phyloP scores from a whole-genome alignment of 2,113 vertebrate genomes.

The Alethe castanea region DNA sequence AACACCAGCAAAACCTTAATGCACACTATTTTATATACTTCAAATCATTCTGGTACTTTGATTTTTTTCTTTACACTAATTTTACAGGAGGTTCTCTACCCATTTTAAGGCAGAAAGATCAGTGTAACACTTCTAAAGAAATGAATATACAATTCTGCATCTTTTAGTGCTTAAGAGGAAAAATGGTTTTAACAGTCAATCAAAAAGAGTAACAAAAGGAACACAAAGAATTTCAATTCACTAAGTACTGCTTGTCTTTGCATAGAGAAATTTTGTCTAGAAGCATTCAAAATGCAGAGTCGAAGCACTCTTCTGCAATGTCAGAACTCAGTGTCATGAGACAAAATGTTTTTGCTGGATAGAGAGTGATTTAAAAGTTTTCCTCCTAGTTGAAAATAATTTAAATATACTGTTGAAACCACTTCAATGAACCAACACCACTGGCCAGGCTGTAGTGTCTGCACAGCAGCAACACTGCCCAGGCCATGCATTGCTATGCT shows the following conservation, averaged over 20 bases:
- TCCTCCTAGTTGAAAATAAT: neutral
- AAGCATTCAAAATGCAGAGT: neutral
- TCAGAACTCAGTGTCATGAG: neutral
- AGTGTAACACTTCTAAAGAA: neutral
- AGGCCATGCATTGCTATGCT: neutral
- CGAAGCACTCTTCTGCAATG: neutral
- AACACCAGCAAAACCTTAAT: neutral
- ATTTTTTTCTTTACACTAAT: neutral
- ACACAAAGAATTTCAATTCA: neutral
- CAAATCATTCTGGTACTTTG: neutral
- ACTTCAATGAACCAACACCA: neutral
- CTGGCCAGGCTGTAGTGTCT: neutral
- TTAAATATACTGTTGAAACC: neutral
- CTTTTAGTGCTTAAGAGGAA: neutral
- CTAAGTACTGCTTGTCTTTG: neutral
- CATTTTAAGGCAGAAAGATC: neutral
- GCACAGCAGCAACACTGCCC: neutral
- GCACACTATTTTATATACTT: neutral
- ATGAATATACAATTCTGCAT: neutral
- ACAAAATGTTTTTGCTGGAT: neutral
- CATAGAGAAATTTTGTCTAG: neutral
- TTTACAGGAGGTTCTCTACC: neutral
- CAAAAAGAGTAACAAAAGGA: neutral
- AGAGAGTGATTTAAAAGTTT: neutral
- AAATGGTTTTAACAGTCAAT: neutral